Evolutionary conservation across 2,113 vertebrate genomes (phyloP).

Genomic region (Cyprinodon tularosa): DNA sequence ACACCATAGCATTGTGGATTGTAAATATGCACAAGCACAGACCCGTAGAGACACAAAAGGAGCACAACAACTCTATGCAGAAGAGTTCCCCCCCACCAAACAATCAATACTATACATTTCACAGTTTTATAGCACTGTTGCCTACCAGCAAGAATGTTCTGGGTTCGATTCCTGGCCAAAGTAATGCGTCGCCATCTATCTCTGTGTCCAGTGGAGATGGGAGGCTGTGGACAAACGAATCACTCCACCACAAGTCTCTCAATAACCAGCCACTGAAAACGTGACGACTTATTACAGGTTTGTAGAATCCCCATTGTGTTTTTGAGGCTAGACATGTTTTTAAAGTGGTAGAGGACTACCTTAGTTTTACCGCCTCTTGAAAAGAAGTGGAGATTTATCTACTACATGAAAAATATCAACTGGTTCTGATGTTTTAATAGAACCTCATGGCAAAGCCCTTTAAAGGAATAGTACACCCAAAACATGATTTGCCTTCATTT

Average conservation of each 20-base stretch:
- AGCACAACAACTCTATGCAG: slow-evolving; percentile 10
- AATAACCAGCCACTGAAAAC: no score
- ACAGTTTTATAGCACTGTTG: no score
- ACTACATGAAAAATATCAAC: not conserved
- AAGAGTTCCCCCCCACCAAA: not conserved
- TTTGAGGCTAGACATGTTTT: not conserved
- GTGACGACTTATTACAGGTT: no score
- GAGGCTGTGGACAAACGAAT: no score
- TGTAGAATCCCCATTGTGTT: no score
- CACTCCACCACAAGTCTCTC: no score
- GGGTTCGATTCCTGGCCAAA: no score
- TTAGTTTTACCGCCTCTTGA: not conserved
- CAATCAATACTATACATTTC: not conserved
- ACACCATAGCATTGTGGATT: slow-evolving; percentile 46
- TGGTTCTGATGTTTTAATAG: not conserved
- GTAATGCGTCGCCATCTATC: not conserved
- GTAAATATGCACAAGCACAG: slow-evolving; percentile 44
- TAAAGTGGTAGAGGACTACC: no score
- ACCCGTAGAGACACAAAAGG: slow-evolving; percentile 17
- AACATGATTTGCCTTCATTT: no score
- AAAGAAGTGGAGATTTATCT: not conserved
- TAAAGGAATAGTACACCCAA: no score
- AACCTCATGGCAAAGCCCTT: not conserved
- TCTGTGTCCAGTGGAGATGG: no score
- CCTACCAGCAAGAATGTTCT: no score